Evolutionary conservation across 2,797 vertebrate species (phyloP).

Genomic region (Xenopus petersii): DNA sequence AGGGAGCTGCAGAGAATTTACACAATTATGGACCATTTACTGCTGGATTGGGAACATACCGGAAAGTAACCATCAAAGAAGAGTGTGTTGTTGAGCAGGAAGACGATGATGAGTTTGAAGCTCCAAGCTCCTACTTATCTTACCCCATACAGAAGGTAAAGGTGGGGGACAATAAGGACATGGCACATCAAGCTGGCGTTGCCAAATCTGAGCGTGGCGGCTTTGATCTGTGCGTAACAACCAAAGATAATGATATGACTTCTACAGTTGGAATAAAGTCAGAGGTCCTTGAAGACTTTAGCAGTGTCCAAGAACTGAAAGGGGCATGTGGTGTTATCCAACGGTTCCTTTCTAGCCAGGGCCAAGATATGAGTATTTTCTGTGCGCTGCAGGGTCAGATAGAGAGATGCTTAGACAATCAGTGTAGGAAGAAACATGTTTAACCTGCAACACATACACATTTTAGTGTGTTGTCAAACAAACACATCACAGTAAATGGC

Average conservation of each 20-base stretch:
- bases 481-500: no score
- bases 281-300: not conserved
- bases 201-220: not conserved
- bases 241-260: not conserved
- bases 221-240: not conserved
- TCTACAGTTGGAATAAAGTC: constrained; percentile 17
- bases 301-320: constrained; percentile 25
- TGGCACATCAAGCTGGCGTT: not conserved
- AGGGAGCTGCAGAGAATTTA: constrained; percentile 4
- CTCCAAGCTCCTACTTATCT: not conserved
- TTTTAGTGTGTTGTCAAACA: no score
- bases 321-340: constrained; percentile 34
- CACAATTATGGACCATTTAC: not conserved
- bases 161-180: not conserved
- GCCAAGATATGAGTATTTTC: constrained; percentile 39
- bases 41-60: constrained; percentile 13
- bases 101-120: constrained; percentile 9
- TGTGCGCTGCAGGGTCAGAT: constrained; percentile 35
- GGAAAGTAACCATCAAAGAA: constrained; percentile 21
- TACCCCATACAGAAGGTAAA: constrained; percentile 1
- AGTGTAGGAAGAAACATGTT: constrained; percentile 7
- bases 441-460: not conserved
- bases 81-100: constrained; percentile 23
- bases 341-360: constrained; percentile 21
- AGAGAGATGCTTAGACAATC: constrained; percentile 27